Evolutionary conservation across 2,888 invertebrate genomes (phyloP).

Genomic region (Chrysodeixis includens): DNA sequence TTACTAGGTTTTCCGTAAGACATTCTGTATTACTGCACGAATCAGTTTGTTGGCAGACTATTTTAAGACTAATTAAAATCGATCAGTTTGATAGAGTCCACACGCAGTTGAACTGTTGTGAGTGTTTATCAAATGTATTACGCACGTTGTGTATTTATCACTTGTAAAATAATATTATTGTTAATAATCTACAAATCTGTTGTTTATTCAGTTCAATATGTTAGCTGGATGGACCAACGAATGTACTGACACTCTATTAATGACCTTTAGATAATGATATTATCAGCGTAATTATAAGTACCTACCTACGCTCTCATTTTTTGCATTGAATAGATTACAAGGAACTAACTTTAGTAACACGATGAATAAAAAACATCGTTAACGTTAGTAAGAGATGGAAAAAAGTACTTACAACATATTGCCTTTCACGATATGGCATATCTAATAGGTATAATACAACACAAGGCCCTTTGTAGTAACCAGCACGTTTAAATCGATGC

Average conservation of each 20-base stretch:
- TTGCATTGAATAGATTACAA: background rate
- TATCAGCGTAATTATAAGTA: background rate
- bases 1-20: constrained; percentile 8
- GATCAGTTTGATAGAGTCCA: constrained; percentile 23
- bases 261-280: constrained; percentile 41
- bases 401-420: background rate
- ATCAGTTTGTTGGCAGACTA: constrained; percentile 16
- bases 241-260: constrained; percentile 26
- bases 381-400: no score
- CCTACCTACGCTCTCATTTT: background rate
- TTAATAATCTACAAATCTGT: constrained; percentile 34
- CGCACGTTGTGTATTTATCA: constrained; percentile 50
- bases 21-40: constrained; percentile 16
- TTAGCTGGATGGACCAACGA: constrained; percentile 35
- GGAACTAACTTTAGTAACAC: background rate
- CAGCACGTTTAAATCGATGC: background rate
- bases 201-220: constrained; percentile 44
- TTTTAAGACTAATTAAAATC: constrained; percentile 25
- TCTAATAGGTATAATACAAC: background rate
- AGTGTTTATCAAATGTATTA: constrained; percentile 38
- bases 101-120: constrained; percentile 21
- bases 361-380: no score
- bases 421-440: background rate
- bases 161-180: constrained; percentile 39
- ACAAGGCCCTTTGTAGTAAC: background rate